Base-by-base conservation (phyloP, 2,797 vertebrate species). In the Sebastes reedi region DNA sequence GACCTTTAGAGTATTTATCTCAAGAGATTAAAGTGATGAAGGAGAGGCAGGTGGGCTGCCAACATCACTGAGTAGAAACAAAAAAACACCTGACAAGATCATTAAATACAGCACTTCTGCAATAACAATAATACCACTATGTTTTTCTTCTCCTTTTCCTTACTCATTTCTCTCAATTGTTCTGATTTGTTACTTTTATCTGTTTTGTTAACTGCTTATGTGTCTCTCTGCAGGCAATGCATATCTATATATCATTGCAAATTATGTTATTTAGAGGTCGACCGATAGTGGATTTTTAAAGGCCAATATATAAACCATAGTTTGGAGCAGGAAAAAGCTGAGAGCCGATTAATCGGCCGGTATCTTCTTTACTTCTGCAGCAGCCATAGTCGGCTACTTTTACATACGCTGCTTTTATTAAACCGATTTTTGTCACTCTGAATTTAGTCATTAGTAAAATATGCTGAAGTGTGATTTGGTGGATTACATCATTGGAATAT, bases 21-120 rank as follows among this genome's bases (percentile, higher is more conserved):
- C 27, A 50, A 16, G 39, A 72, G 22, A 81, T 74, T 81, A 56
- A 79, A 14, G 79, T 77, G 89, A 87, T 85, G 86, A 92, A n/a
- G 25, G 87, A 89, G 52, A 12, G 73, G 79, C 91, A 91, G 92
- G 81, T 92, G 92, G 42, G 16, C 46, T 9, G 56, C 14, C 5
- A 12, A 5, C 27, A 79, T 80, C 79, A 22, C 27, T 87, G 16
- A 32, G n/a, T 42, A 34, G 10, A 16, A 42, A 32, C 3, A 12
- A 20, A 75, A 16, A 14, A 75, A 66, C 50, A 20, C 55, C 27
- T 13, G 36, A 9, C n/a, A 25, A 18, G 8, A 14, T 50, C 13
- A 36, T 18, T 62, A 13, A 65, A 11, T 12, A 22, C 39, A 34
- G 8, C 20, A n/a, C 20, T 9, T 62, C 20, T 60, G 13, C 13